Evolutionary conservation across 2,888 invertebrate genomes (phyloP).

Genomic region (Epinotia demarniana): DNA sequence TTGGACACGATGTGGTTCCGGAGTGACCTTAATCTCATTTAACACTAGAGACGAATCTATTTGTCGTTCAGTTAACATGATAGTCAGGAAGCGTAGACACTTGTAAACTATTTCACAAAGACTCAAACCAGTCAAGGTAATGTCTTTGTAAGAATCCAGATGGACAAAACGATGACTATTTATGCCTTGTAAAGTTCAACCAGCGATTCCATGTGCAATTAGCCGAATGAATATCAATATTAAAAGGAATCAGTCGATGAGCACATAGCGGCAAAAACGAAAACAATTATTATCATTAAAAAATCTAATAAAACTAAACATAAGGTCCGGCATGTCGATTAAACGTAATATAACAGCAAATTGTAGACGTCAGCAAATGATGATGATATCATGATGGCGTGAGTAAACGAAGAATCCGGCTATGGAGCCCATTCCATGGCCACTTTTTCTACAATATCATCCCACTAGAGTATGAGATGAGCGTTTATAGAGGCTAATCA

Average conservation of each 20-base stretch:
- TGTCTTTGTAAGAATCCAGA: conserved; percentile 55
- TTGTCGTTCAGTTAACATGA: conserved; percentile 72
- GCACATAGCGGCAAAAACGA: conserved; percentile 23
- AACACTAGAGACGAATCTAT: conserved; percentile 64
- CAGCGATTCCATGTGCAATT: conserved; percentile 1
- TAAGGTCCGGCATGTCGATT: conserved; percentile 36
- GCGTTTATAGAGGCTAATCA: conserved; percentile 58
- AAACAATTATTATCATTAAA: conserved; percentile 29
- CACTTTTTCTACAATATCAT: conserved; percentile 76
- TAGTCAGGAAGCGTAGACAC: conserved; percentile 68
- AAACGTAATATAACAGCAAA: conserved; percentile 64
- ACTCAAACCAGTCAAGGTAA: conserved; percentile 68
- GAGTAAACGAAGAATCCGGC: conserved; percentile 76
- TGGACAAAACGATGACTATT: conserved; percentile 30
- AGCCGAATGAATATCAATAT: conserved; percentile 16
- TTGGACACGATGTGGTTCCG: conserved; percentile 47
- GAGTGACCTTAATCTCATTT: conserved; percentile 69
- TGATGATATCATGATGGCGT: conserved; percentile 75
- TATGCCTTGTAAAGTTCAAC: conserved; percentile 21
- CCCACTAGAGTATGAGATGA: conserved; percentile 57
- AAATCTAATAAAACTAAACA: conserved; percentile 21
- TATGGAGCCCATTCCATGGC: conserved; percentile 74
- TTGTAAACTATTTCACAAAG: conserved; percentile 63
- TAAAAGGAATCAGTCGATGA: conserved; percentile 23
- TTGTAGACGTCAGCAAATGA: conserved; percentile 72